Conservation (phyloP, 2,888 invertebrate species). For the Agriopis aurantiaria region DNA sequence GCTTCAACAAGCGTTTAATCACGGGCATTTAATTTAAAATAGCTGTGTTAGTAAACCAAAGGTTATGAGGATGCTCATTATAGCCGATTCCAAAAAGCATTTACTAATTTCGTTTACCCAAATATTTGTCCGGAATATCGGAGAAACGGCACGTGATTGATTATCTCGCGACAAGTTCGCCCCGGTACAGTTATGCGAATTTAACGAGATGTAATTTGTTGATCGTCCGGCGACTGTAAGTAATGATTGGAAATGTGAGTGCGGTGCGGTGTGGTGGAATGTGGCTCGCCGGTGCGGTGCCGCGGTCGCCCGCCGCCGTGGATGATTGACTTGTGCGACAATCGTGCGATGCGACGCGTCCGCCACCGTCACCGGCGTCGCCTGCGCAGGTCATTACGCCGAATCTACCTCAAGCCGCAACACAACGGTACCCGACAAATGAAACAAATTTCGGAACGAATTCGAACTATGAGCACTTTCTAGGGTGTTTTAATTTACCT, state of each 20-base stretch:
- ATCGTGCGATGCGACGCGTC: slow-evolving; percentile 59
- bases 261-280: slow-evolving; percentile 42
- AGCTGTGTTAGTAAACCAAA: slow-evolving; percentile 22
- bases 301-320: slow-evolving; percentile 53
- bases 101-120: slow-evolving; percentile 25
- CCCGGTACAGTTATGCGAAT: slow-evolving; percentile 53
- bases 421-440: slow-evolving; percentile 66
- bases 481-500: slow-evolving; percentile 45
- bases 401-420: slow-evolving; percentile 48
- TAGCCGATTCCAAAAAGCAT: slow-evolving; percentile 18
- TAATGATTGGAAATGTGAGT: slow-evolving; percentile 37
- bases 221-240: slow-evolving; percentile 42
- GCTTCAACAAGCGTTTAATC: slow-evolving; percentile 27
- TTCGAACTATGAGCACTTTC: slow-evolving; percentile 53
- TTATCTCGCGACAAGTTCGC: slow-evolving; percentile 46
- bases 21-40: slow-evolving; percentile 5
- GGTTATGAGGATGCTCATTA: slow-evolving; percentile 32
- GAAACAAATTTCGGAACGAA: slow-evolving; percentile 60
- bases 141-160: slow-evolving; percentile 42
- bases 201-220: slow-evolving; percentile 56
- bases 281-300: slow-evolving; percentile 38
- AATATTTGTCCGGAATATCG: slow-evolving; percentile 19
- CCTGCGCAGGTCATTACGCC: slow-evolving; percentile 48
- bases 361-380: slow-evolving; percentile 49
- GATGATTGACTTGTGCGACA: slow-evolving; percentile 65